phyloP scores from a whole-genome alignment of 1,140 invertebrate genomes.

The Platyscapa corneri region DNA sequence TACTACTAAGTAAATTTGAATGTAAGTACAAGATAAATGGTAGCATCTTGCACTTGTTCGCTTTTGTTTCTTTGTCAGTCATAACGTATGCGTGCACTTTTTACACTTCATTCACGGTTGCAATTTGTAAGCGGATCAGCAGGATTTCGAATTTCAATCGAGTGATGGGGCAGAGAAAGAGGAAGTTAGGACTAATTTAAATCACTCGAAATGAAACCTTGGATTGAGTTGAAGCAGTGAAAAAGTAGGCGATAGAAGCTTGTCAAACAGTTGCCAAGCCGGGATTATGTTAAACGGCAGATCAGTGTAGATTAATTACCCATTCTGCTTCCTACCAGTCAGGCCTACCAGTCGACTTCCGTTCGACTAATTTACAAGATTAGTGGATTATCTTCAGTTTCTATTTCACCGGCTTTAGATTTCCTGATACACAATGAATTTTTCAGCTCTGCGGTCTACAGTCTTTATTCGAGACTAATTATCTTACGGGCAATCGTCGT shows the following conservation, averaged over 20 bases:
- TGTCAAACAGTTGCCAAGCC: conserved; percentile 6
- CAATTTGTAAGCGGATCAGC: too few relatives aligned
- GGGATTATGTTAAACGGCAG: conserved; percentile 46
- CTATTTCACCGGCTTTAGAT: neutral
- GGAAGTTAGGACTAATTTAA: conserved; percentile 15
- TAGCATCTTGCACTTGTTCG: too few relatives aligned
- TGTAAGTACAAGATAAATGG: too few relatives aligned
- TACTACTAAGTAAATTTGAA: too few relatives aligned
- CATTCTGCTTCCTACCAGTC: neutral
- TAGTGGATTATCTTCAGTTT: conserved; percentile 8
- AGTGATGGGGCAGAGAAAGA: neutral
- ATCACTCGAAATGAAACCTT: neutral
- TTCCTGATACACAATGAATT: conserved; percentile 9
- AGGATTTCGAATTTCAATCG: neutral
- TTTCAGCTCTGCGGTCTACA: conserved; percentile 6
- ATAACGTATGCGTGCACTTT: too few relatives aligned
- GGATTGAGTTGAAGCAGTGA: neutral
- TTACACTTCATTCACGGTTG: too few relatives aligned
- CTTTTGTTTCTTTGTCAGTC: too few relatives aligned
- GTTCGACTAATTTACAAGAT: conserved; percentile 44
- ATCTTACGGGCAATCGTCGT: neutral
- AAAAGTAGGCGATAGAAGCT: neutral
- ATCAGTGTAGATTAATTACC: conserved; percentile 42
- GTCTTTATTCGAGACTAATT: conserved; percentile 20
- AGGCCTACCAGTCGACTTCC: neutral